Percentiles rank a stretch among this genome's conserved stretches.
phyloP scores from a whole-genome alignment of 1,140 invertebrate genomes.

The Drosophila ercepeae region DNA sequence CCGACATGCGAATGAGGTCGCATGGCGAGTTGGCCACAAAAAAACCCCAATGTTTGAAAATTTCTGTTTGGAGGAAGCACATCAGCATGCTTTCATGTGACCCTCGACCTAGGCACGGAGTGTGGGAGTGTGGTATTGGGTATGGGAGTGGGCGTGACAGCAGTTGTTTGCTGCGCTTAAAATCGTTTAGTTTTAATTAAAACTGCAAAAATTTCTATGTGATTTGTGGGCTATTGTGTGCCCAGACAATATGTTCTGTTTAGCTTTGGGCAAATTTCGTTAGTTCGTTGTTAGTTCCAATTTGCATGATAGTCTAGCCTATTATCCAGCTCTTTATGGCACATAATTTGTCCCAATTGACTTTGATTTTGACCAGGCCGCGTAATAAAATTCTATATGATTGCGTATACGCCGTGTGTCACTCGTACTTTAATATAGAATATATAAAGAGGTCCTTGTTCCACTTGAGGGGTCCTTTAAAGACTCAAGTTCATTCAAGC shows the following conservation, averaged over 20 bases:
- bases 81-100: constrained; percentile 16
- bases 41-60: constrained; percentile 3
- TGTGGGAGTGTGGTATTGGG: background rate
- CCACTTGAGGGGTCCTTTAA: too few relatives aligned
- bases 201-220: constrained; percentile 31
- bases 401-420: background rate
- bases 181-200: constrained; percentile 54
- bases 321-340: constrained; percentile 15
- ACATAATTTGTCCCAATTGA: constrained; percentile 10
- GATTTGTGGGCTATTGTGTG: constrained; percentile 39
- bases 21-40: constrained; percentile 4
- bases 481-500: constrained; percentile 5
- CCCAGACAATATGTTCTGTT: constrained; percentile 34
- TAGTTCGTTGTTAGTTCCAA: constrained; percentile 15
- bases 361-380: background rate
- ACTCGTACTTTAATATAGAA: background rate
- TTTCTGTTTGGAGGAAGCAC: constrained; percentile 24
- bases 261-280: background rate
- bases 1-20: constrained; percentile 55
- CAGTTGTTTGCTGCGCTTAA: constrained; percentile 28
- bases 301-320: constrained; percentile 17
- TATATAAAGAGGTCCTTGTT: background rate
- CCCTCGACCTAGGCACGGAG: constrained; percentile 6
- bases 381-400: constrained; percentile 2
- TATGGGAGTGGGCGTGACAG: background rate